phyloP scores from a whole-genome alignment of 2,888 invertebrate genomes.

The Ophioninae sp. region DNA sequence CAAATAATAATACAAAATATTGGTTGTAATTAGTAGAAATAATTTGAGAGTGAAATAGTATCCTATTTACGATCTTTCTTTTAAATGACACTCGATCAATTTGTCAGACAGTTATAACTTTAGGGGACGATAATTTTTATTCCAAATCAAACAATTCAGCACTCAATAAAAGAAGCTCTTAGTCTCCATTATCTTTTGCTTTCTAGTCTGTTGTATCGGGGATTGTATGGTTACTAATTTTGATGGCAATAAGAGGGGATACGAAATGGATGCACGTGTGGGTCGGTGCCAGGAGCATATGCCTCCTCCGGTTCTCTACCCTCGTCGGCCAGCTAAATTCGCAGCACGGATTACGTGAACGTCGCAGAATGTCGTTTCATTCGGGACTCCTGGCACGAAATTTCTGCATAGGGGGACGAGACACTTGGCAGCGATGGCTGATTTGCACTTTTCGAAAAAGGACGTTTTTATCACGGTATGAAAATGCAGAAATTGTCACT shows the following conservation, averaged over 20 bases:
- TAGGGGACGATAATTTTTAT: not conserved
- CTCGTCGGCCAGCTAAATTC: not conserved
- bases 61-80: too few relatives aligned
- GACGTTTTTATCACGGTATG: not conserved
- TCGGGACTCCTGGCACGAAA: conserved; percentile 1
- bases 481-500: not conserved
- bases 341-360: not conserved
- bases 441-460: not conserved
- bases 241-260: not conserved
- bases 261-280: not conserved
- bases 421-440: not conserved
- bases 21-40: too few relatives aligned
- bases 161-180: not conserved
- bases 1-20: too few relatives aligned
- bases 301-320: not conserved
- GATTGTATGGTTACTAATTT: not conserved
- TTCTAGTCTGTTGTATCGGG: not conserved
- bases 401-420: not conserved
- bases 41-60: too few relatives aligned
- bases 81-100: not conserved
- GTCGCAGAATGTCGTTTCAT: not conserved
- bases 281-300: conserved; percentile 4
- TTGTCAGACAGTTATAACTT: not conserved
- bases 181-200: not conserved
- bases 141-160: not conserved